Evolutionary conservation across 2,113 vertebrate species (phyloP).

Genomic region (Brachirus orientalis): DNA sequence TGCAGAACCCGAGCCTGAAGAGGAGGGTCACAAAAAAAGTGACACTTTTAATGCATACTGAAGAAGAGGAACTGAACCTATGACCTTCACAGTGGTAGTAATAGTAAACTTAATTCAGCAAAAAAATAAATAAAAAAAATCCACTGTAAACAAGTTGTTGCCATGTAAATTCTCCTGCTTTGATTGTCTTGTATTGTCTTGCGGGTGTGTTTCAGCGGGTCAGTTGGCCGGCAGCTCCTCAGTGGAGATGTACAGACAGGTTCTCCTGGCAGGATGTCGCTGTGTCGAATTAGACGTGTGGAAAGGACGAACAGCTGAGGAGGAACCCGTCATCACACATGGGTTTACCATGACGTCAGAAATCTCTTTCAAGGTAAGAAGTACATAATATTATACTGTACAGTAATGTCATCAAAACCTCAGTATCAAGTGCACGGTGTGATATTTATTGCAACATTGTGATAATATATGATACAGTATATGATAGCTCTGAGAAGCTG

Average conservation of each 20-base stretch:
- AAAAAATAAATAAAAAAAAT: too few species aligned
- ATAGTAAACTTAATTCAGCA: too few species aligned
- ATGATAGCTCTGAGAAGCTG: too few species aligned
- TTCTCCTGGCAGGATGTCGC: slow-evolving; percentile 95
- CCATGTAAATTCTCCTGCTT: too few species aligned
- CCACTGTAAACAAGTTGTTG: neutral
- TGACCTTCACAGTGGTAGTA: too few species aligned
- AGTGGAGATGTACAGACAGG: slow-evolving; percentile 98
- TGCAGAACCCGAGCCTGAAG: too few species aligned
- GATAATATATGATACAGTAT: too few species aligned
- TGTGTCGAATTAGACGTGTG: slow-evolving; percentile 98
- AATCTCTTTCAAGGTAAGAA: slow-evolving; percentile 93
- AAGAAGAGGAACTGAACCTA: too few species aligned
- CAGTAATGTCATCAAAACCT: neutral
- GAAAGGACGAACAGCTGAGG: slow-evolving; percentile 96
- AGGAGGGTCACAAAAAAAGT: too few species aligned
- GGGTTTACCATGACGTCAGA: slow-evolving; percentile 99
- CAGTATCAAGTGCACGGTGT: too few species aligned
- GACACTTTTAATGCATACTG: too few species aligned
- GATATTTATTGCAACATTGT: too few species aligned
- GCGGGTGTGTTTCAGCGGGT: slow-evolving; percentile 83
- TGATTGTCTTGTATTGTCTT: neutral
- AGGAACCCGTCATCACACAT: slow-evolving; percentile 97
- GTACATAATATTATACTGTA: neutral
- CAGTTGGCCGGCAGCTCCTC: slow-evolving; percentile 98